Conservation (phyloP, 2,113 vertebrate species). For the cattle (Bos taurus) region ARS-UCD2.0 NC_037330.1:109286501-109287000, state of each 20-base stretch:
- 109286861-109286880: background rate
- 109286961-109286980: too few relatives aligned
- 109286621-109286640: background rate
- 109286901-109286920: background rate
- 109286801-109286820: fast-evolving
- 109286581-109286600: background rate
- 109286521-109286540: fast-evolving
- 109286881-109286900: background rate
- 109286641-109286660: background rate
- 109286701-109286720: background rate
- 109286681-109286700: background rate
- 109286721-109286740: background rate
- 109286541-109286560: background rate
- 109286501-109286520: background rate
- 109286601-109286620: background rate
- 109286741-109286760: background rate
- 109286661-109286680: background rate
- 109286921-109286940: background rate
- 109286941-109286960: background rate
- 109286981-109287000: background rate
- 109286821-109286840: background rate
- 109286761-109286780: background rate
- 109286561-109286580: background rate
- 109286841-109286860: background rate
- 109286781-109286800: background rate